Evolutionary conservation across 2,797 vertebrate genomes (phyloP).

Genomic region (Gymnocypris eckloni): DNA sequence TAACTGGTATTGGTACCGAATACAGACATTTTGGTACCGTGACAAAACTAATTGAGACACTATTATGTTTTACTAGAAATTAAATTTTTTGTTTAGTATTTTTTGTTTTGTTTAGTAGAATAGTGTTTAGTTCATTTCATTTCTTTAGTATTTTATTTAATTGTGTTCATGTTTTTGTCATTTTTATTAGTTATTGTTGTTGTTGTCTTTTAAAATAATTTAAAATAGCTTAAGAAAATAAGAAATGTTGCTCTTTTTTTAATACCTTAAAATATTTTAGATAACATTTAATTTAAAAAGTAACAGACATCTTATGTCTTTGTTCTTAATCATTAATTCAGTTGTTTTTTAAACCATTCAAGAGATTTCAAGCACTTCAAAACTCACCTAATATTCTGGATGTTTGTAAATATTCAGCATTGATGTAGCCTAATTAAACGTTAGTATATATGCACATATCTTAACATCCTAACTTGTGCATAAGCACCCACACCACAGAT

Average conservation of each 20-base stretch:
- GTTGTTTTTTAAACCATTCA: not conserved
- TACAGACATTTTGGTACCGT: no score
- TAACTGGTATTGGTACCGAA: no score
- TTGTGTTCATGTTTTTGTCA: no score
- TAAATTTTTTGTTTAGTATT: not conserved
- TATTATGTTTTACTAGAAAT: not conserved
- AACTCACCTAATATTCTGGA: not conserved
- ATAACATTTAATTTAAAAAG: no score
- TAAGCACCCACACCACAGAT: not conserved
- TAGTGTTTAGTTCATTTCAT: no score
- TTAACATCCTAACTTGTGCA: not conserved
- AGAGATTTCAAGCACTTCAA: not conserved
- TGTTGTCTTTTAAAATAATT: no score
- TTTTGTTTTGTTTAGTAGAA: no score
- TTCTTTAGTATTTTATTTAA: not conserved
- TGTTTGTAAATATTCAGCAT: slow-evolving; percentile 7
- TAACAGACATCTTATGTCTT: not conserved
- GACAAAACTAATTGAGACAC: not conserved
- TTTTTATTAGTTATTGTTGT: no score
- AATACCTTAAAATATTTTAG: no score
- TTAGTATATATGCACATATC: not conserved
- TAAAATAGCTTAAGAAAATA: not conserved
- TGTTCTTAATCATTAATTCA: not conserved
- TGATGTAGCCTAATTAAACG: not conserved
- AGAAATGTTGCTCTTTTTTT: no score